These are phyloP conservation scores for Papilio gigon DNA, from an alignment of 2,888 invertebrate genomes.

Conservation along the genomic window DNA sequence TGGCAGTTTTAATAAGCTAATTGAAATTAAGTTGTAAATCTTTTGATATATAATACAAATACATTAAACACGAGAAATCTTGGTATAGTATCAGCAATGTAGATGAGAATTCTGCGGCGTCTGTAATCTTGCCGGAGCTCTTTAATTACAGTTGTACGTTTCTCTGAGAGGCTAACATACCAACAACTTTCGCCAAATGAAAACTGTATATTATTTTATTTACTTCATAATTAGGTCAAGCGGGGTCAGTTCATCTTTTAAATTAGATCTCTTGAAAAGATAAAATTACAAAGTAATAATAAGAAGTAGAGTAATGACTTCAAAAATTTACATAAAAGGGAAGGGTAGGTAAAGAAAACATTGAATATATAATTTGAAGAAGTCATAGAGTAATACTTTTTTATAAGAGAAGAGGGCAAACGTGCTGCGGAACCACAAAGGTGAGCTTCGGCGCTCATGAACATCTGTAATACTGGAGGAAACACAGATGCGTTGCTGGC, in stretches of 20 bases:
- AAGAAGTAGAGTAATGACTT: no score
- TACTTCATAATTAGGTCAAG: not conserved
- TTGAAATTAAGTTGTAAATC: slow-evolving; percentile 3
- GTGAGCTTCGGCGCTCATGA: no score
- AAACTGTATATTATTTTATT: slow-evolving; percentile 8
- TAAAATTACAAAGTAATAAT: no score
- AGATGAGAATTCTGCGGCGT: slow-evolving; percentile 20
- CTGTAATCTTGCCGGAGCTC: slow-evolving; percentile 22
- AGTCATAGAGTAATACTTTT: no score
- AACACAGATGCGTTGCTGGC: no score
- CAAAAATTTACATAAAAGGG: no score
- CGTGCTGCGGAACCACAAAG: no score
- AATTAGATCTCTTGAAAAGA: not conserved
- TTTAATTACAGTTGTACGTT: slow-evolving; percentile 18
- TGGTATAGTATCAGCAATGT: slow-evolving; percentile 4
- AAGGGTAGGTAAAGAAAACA: no score
- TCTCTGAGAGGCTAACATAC: slow-evolving; percentile 10
- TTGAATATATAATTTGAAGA: no score
- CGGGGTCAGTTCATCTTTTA: not conserved
- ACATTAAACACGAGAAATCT: slow-evolving; percentile 20
- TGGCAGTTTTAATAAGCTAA: no score
- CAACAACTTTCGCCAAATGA: slow-evolving; percentile 15
- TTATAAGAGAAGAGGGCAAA: no score
- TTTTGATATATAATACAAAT: not conserved
- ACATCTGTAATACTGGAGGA: no score